These are phyloP conservation scores for Carapus acus DNA, from an alignment of 2,797 vertebrate genomes.

Conservation along the genomic window DNA sequence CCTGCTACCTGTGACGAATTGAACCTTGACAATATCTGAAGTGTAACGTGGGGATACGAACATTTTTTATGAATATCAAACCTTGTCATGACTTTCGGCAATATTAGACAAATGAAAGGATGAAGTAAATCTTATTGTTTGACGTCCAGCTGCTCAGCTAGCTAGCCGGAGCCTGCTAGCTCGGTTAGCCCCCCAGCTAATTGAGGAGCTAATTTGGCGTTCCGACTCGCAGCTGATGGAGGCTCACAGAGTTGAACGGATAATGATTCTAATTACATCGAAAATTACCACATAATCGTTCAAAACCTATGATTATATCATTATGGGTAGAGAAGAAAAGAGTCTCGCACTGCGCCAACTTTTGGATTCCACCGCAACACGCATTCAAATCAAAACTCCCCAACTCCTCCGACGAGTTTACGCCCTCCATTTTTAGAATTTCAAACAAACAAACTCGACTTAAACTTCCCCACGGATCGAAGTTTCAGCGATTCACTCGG, in stretches of 20 bases:
- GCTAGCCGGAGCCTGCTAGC: constrained; percentile 44
- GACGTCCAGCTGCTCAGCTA: constrained; percentile 6
- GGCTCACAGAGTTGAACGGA: neutral
- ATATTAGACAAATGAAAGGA: too few species aligned
- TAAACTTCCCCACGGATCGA: too few species aligned
- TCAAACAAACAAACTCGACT: too few species aligned
- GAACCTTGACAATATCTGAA: too few species aligned
- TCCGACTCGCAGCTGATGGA: constrained; percentile 2
- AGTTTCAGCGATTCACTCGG: too few species aligned
- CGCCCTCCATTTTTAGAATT: neutral
- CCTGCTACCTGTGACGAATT: neutral
- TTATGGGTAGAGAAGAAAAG: fast-evolving
- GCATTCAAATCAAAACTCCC: constrained; percentile 9
- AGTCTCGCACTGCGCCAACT: constrained; percentile 28
- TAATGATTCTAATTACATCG: constrained; percentile 3
- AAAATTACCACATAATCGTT: neutral
- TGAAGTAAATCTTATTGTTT: neutral
- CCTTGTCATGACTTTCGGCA: too few species aligned
- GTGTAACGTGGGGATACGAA: too few species aligned
- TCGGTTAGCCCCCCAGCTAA: constrained; percentile 52
- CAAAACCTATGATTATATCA: neutral
- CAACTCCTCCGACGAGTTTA: constrained; percentile 1
- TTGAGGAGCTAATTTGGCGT: constrained; percentile 54
- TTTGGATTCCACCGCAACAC: constrained; percentile 20
- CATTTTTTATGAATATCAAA: too few species aligned